Percentiles rank a stretch among this genome's conserved stretches.
Conservation (phyloP, 2,888 invertebrate genomes). For the Globia sparganii region DNA sequence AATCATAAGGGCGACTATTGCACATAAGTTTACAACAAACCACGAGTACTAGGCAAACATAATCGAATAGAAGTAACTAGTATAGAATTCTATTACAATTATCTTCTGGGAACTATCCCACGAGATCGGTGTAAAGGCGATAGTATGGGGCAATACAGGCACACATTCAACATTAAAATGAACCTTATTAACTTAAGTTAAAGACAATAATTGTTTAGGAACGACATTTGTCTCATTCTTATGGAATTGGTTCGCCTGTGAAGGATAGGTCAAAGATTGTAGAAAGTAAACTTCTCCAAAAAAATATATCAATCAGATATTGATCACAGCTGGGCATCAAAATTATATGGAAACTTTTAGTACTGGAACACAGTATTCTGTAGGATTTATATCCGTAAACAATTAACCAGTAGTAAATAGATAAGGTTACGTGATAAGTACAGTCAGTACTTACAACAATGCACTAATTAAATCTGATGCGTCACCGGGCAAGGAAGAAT, state of each 20-base stretch:
- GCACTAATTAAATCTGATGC: slow-evolving; percentile 49
- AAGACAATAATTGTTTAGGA: slow-evolving; percentile 3
- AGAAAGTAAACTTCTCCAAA: slow-evolving; percentile 30
- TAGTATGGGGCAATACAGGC: slow-evolving; percentile 66
- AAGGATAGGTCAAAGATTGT: slow-evolving; percentile 60
- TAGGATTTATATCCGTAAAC: slow-evolving; percentile 22
- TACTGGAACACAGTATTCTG: background rate
- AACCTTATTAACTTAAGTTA: slow-evolving; percentile 36
- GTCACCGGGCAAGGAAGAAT: slow-evolving; percentile 50
- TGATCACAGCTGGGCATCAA: background rate
- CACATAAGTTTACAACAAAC: slow-evolving; percentile 30
- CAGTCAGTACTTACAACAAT: slow-evolving; percentile 42
- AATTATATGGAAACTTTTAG: background rate
- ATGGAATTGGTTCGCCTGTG: slow-evolving; percentile 60
- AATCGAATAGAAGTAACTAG: slow-evolving; percentile 74
- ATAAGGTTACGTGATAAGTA: slow-evolving; percentile 33
- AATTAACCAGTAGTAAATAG: background rate
- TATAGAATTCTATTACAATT: slow-evolving; percentile 70
- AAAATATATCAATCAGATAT: slow-evolving; percentile 40
- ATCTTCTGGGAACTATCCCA: slow-evolving; percentile 85
- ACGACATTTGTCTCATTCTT: slow-evolving; percentile 56
- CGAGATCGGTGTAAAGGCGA: slow-evolving; percentile 78
- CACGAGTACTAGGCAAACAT: slow-evolving; percentile 76
- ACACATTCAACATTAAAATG: slow-evolving; percentile 42
- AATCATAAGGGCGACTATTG: slow-evolving; percentile 34